These are phyloP conservation scores for Nannospalax galili DNA, from an alignment of 2,113 vertebrate genomes.

Conservation along the genomic window DNA sequence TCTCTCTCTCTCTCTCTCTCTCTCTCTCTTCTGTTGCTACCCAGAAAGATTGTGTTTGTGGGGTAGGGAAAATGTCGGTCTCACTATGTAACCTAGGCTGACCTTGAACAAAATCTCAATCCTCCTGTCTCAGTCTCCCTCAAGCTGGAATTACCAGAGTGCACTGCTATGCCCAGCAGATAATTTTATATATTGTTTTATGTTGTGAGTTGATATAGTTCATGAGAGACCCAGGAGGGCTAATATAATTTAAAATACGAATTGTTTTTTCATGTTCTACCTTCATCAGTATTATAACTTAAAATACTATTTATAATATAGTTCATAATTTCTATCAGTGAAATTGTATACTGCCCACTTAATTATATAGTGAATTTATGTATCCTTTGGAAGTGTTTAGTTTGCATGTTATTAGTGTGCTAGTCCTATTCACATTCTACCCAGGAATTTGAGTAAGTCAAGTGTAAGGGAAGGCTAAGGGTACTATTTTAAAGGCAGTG, in stretches of 20 bases:
- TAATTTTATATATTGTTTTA: neutral
- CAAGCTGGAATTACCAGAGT: neutral
- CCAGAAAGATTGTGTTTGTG: too few species aligned
- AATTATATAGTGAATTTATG: constrained; percentile 6
- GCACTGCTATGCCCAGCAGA: neutral
- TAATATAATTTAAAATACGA: neutral
- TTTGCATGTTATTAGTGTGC: constrained; percentile 19
- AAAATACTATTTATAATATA: neutral
- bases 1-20: neutral
- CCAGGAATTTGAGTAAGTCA: constrained; percentile 23
- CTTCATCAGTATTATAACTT: neutral
- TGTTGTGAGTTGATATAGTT: neutral
- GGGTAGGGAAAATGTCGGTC: neutral
- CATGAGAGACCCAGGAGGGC: neutral
- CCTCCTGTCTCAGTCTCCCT: neutral
- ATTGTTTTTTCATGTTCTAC: constrained; percentile 24
- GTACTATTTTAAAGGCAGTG: neutral
- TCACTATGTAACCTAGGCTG: neutral
- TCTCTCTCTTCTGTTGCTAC: neutral
- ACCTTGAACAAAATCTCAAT: neutral
- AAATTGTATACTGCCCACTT: neutral
- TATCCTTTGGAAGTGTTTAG: constrained; percentile 36
- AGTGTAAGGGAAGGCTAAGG: neutral
- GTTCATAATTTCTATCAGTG: neutral
- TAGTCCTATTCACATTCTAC: constrained; percentile 3